A percentile compares a stretch with the other conserved stretches of the same genome.
Conservation (phyloP, 2,797 vertebrate genomes). For the Lacerta agilis region DNA sequence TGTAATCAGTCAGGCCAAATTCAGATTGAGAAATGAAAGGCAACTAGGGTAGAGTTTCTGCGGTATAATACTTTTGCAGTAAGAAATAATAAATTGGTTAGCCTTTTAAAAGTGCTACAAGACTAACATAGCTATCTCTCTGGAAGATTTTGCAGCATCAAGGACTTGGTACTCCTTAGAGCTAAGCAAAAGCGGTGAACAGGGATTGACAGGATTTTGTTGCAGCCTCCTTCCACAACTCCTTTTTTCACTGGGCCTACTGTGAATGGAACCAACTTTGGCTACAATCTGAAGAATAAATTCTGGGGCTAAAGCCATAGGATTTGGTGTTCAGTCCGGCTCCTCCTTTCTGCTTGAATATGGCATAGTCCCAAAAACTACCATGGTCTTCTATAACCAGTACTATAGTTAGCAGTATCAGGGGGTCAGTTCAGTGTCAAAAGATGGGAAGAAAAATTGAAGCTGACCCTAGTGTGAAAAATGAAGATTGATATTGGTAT, state of each 20-base stretch:
- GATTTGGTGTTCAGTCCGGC: background rate
- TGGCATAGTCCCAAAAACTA: slow-evolving; percentile 52
- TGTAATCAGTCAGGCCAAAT: slow-evolving; percentile 74
- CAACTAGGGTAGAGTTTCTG: background rate
- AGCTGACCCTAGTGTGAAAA: slow-evolving; percentile 56
- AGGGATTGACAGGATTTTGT: background rate
- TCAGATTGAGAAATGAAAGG: fast-evolving
- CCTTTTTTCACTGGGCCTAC: too few species aligned
- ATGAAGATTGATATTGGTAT: slow-evolving; percentile 67
- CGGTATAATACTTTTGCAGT: background rate
- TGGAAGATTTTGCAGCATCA: background rate
- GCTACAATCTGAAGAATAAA: background rate
- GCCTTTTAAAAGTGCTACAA: background rate
- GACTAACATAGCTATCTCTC: background rate
- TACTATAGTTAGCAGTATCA: slow-evolving; percentile 62
- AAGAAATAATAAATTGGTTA: background rate
- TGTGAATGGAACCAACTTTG: background rate
- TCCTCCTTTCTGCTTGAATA: slow-evolving; percentile 23
- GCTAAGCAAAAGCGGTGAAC: background rate
- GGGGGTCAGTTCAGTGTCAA: slow-evolving; percentile 60
- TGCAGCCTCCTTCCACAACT: slow-evolving; percentile 4
- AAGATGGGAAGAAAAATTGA: slow-evolving; percentile 60
- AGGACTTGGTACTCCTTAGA: background rate
- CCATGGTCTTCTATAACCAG: slow-evolving; percentile 58
- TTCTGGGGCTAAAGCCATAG: background rate